Percentiles rank a stretch among this genome's conserved stretches.
Conservation (phyloP, 1,140 invertebrate species). For the Euschistus heros region DNA sequence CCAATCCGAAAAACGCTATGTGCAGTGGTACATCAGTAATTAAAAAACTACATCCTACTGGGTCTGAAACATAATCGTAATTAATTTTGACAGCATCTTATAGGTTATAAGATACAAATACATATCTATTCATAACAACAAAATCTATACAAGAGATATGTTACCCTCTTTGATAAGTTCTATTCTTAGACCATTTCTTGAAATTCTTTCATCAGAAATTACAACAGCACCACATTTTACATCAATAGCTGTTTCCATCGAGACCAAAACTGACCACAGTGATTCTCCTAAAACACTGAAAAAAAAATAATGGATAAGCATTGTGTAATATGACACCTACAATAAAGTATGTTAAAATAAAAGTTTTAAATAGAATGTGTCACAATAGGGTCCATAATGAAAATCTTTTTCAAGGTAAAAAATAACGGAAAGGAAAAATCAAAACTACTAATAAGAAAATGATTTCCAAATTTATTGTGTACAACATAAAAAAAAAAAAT, state of each 20-base stretch:
- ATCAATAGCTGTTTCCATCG: slow-evolving; percentile 24
- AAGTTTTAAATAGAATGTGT: background rate
- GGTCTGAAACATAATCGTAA: too few relatives aligned
- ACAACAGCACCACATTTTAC: slow-evolving; percentile 17
- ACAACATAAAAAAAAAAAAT: too few relatives aligned
- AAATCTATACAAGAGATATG: too few relatives aligned
- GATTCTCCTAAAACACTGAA: slow-evolving; percentile 24
- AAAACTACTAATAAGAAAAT: too few relatives aligned
- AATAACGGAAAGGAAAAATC: background rate
- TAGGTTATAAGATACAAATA: too few relatives aligned
- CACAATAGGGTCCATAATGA: background rate
- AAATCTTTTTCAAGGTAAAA: background rate
- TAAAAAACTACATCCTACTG: background rate
- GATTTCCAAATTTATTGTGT: too few relatives aligned
- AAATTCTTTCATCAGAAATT: slow-evolving; percentile 28
- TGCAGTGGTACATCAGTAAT: slow-evolving; percentile 7
- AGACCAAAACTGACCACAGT: slow-evolving; percentile 26
- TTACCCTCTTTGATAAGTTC: slow-evolving; percentile 24
- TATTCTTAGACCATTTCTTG: slow-evolving; percentile 31
- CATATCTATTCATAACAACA: too few relatives aligned
- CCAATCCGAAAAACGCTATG: slow-evolving; percentile 7
- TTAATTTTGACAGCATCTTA: too few relatives aligned
- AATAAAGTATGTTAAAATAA: background rate
- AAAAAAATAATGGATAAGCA: background rate
- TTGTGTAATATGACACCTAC: background rate